These are phyloP conservation scores for Enteromius mattozi DNA, from an alignment of 2,797 vertebrate species.

Conservation along the genomic window DNA sequence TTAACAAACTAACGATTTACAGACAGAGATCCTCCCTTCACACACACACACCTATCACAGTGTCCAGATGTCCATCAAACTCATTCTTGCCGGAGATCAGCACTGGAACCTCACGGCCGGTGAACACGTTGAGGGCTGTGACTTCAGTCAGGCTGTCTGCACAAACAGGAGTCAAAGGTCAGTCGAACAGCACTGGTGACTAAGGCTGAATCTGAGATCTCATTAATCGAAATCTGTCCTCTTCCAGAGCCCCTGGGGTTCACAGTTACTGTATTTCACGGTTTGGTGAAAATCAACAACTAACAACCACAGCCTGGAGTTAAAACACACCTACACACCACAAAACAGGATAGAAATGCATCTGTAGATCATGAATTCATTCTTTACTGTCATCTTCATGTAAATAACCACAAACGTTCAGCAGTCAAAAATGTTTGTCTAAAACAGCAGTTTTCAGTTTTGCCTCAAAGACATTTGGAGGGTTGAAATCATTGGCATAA, in stretches of 20 bases:
- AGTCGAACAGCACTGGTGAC: background rate
- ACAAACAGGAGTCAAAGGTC: constrained; percentile 63
- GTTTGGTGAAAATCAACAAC: background rate
- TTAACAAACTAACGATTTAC: background rate
- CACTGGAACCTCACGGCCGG: constrained; percentile 85
- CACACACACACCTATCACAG: constrained; percentile 83
- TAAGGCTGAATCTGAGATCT: constrained; percentile 50
- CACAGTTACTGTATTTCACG: constrained; percentile 67
- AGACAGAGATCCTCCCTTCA: background rate
- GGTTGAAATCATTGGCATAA: too few relatives aligned
- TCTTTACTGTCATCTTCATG: background rate
- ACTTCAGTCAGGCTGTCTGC: constrained; percentile 89
- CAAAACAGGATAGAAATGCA: background rate
- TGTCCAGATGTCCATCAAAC: constrained; percentile 87
- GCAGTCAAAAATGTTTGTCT: too few relatives aligned
- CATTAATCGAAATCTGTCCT: constrained; percentile 57
- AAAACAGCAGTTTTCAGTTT: too few relatives aligned
- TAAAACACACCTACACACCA: background rate
- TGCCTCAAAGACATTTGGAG: too few relatives aligned
- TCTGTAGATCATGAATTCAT: background rate
- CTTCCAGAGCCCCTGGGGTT: constrained; percentile 57
- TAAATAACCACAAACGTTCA: too few relatives aligned
- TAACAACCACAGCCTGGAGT: background rate
- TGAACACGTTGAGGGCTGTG: constrained; percentile 87
- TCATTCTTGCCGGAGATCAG: constrained; percentile 81